Evolutionary conservation across 2,113 vertebrate genomes (phyloP).

Genomic region (Phainopepla nitens): DNA sequence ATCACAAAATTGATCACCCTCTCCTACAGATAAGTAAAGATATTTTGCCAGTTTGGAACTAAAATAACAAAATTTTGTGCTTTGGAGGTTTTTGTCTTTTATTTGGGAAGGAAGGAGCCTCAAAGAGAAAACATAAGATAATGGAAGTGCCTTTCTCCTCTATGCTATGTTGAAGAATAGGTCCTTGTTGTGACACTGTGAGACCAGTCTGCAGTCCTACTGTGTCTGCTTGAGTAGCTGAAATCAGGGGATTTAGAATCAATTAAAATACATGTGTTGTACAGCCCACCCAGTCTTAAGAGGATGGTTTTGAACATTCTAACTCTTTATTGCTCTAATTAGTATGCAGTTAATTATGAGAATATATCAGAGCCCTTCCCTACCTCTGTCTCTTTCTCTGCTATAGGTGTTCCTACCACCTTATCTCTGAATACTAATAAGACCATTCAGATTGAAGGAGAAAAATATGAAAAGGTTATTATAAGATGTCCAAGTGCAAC

Average conservation of each 20-base stretch:
- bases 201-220: not conserved
- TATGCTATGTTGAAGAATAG: not conserved
- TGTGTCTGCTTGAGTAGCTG: not conserved
- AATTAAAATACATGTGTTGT: not conserved
- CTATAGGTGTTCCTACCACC: not conserved
- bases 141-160: not conserved
- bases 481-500: not conserved
- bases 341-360: not conserved
- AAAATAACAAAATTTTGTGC: not conserved
- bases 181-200: not conserved
- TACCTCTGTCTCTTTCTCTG: not conserved
- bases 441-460: not conserved
- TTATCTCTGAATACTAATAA: not conserved
- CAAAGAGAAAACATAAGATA: not conserved
- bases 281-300: not conserved
- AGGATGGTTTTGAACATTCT: not conserved
- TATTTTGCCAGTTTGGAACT: not conserved
- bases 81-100: not conserved
- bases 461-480: not conserved
- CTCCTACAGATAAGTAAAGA: not conserved
- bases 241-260: not conserved
- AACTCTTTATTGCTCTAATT: not conserved
- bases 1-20: not conserved
- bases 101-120: not conserved
- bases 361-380: not conserved